A percentile compares a stretch with the other conserved stretches of the same genome.
phyloP scores from a whole-genome alignment of 2,113 vertebrate species.

The Nothobranchius furzeri region DNA sequence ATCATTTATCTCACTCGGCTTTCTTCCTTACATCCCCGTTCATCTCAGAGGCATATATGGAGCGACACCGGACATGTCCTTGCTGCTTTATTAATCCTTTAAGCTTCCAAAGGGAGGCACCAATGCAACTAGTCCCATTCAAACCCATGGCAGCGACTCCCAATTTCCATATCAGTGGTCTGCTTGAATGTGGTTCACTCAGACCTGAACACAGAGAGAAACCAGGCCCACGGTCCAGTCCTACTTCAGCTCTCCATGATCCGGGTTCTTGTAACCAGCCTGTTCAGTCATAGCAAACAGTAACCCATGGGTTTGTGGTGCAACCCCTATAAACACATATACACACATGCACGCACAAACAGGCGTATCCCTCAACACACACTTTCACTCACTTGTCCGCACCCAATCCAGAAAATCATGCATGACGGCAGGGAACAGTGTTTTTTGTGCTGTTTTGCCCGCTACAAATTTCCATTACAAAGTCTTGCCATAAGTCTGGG shows the following conservation, averaged over 20 bases:
- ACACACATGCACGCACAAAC: constrained; percentile 3
- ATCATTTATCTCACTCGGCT: constrained; percentile 53
- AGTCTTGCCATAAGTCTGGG: constrained; percentile 70
- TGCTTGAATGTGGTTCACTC: constrained; percentile 40
- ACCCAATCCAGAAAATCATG: constrained; percentile 68
- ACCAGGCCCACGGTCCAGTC: constrained; percentile 21
- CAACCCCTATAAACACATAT: constrained; percentile 19
- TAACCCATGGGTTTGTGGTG: constrained; percentile 61
- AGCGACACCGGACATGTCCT: constrained; percentile 68
- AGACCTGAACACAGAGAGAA: constrained; percentile 3
- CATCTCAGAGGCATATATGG: constrained; percentile 62
- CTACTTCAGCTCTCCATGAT: constrained; percentile 39
- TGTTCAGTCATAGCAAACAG: constrained; percentile 66
- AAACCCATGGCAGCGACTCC: constrained; percentile 62
- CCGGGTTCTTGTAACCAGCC: constrained; percentile 55
- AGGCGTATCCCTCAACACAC: constrained; percentile 16
- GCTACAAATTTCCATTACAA: constrained; percentile 78
- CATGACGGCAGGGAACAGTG: constrained; percentile 73
- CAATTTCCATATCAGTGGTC: constrained; percentile 52
- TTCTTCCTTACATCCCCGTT: constrained; percentile 28
- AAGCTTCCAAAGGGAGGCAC: constrained; percentile 62
- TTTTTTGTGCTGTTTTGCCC: constrained; percentile 69
- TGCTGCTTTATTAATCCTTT: constrained; percentile 73
- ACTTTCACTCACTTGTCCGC: constrained; percentile 49
- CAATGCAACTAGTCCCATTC: constrained; percentile 62